A percentile compares a stretch with the other conserved stretches of the same genome.
These are phyloP conservation scores for Acanthosoma haemorrhoidale DNA, from an alignment of 2,888 invertebrate species.

Conservation along the genomic window DNA sequence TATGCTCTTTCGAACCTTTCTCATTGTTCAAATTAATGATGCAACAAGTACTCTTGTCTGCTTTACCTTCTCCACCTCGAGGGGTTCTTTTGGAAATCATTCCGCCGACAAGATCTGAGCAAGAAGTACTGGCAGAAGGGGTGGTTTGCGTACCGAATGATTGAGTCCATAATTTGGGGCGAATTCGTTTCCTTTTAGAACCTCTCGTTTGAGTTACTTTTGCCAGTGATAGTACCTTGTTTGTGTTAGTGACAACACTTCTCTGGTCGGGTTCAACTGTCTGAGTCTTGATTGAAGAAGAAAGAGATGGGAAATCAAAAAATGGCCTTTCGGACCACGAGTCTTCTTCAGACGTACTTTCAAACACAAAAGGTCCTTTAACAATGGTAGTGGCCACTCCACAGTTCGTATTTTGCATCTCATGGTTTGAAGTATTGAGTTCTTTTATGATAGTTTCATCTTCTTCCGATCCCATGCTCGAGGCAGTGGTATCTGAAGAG, in stretches of 20 bases:
- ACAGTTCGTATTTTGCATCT: neutral
- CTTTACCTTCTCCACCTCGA: neutral
- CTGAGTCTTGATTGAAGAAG: no score
- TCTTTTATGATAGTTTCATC: no score
- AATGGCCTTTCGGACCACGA: no score
- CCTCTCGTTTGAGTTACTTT: neutral
- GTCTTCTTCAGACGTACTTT: no score
- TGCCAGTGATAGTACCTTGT: neutral
- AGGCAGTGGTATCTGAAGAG: no score
- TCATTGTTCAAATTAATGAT: neutral
- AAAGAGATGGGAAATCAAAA: no score
- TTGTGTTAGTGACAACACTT: neutral
- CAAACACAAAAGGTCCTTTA: neutral
- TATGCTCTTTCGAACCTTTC: neutral
- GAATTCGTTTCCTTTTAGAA: neutral
- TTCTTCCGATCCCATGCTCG: no score
- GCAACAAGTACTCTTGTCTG: neutral
- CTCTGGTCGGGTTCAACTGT: neutral
- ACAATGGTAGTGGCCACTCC: neutral
- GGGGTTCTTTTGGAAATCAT: neutral
- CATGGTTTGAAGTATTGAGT: no score
- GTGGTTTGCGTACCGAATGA: neutral
- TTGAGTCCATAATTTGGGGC: no score
- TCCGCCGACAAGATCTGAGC: neutral
- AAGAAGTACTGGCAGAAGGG: neutral